These are phyloP conservation scores for Syngnathus scovelli DNA, from an alignment of 2,113 vertebrate genomes.

Conservation along the genomic window DNA sequence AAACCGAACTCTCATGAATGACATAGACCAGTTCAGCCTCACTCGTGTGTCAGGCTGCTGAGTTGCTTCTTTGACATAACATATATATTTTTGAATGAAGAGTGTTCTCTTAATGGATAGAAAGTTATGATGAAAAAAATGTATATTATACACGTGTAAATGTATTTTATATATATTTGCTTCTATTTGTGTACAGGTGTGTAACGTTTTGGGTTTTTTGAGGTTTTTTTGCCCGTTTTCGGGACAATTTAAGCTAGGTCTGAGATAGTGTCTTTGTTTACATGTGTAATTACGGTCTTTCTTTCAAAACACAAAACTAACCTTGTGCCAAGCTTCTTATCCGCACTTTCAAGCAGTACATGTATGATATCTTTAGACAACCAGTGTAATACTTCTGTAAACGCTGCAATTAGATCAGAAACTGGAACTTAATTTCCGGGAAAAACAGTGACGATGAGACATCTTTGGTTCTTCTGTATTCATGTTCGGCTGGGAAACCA, in stretches of 20 bases:
- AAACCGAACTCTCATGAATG: slow-evolving; percentile 43
- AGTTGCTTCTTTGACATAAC: slow-evolving; percentile 59
- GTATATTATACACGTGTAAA: slow-evolving; percentile 74
- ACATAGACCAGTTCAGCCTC: slow-evolving; percentile 49
- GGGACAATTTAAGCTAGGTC: slow-evolving; percentile 55
- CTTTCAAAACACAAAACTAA: slow-evolving; percentile 66
- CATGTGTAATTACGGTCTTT: slow-evolving; percentile 69
- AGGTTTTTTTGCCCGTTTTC: slow-evolving; percentile 55
- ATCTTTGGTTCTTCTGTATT: slow-evolving; percentile 36
- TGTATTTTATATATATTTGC: slow-evolving; percentile 71
- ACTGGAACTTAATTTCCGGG: slow-evolving; percentile 27
- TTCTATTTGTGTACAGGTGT: slow-evolving; percentile 59
- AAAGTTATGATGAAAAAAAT: slow-evolving; percentile 61
- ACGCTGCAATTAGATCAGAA: slow-evolving; percentile 58
- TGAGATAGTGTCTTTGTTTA: slow-evolving; percentile 73
- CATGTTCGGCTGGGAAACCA: slow-evolving; percentile 42
- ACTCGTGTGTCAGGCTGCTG: slow-evolving; percentile 33
- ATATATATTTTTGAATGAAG: slow-evolving; percentile 67
- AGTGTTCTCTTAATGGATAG: slow-evolving; percentile 57
- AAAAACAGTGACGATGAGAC: slow-evolving; percentile 18
- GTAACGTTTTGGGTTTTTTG: slow-evolving; percentile 13
- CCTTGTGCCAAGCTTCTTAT: slow-evolving; percentile 72
- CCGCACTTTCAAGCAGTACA: slow-evolving; percentile 70
- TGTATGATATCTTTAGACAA: slow-evolving; percentile 69
- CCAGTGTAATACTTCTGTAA: slow-evolving; percentile 67